Conservation (phyloP, 1,140 invertebrate species). For the Cepaea nemoralis region DNA sequence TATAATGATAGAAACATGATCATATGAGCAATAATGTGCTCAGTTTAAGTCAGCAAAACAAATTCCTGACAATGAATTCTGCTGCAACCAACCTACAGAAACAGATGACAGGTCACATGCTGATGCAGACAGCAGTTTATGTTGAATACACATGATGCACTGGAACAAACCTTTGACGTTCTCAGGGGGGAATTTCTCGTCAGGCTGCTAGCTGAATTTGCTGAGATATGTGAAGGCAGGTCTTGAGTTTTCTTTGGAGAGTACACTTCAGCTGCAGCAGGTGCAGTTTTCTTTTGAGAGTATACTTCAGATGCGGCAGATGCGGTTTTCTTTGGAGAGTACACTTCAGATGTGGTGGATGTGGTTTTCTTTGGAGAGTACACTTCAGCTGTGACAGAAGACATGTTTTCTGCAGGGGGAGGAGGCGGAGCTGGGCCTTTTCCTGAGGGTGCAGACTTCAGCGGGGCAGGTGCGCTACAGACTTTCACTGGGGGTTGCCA, state of each 20-base stretch:
- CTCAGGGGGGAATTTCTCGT: slow-evolving; percentile 33
- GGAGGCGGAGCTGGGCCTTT: slow-evolving; percentile 33
- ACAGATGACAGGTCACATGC: too few species aligned
- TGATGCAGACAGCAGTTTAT: too few species aligned
- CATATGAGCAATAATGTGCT: not conserved
- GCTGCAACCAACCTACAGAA: too few species aligned
- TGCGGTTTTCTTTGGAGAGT: slow-evolving; percentile 49
- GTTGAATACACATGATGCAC: too few species aligned
- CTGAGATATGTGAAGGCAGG: slow-evolving; percentile 41
- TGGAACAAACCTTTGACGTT: slow-evolving; percentile 26
- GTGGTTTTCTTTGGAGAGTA: too few species aligned
- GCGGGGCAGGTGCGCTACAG: not conserved
- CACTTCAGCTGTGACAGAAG: too few species aligned
- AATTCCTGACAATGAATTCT: not conserved
- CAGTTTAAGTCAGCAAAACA: not conserved
- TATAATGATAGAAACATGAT: too few species aligned
- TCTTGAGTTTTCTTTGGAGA: slow-evolving; percentile 53
- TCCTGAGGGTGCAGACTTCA: slow-evolving; percentile 9
- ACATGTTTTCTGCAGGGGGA: not conserved
- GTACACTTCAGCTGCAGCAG: slow-evolving; percentile 34
- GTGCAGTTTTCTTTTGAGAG: not conserved
- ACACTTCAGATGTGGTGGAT: slow-evolving; percentile 34
- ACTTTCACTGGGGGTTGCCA: slow-evolving; percentile 59
- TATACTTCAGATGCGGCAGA: slow-evolving; percentile 33
- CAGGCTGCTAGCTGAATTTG: slow-evolving; percentile 39